phyloP scores from a whole-genome alignment of 2,888 invertebrate genomes.

The Sinotaia quadrata region DNA sequence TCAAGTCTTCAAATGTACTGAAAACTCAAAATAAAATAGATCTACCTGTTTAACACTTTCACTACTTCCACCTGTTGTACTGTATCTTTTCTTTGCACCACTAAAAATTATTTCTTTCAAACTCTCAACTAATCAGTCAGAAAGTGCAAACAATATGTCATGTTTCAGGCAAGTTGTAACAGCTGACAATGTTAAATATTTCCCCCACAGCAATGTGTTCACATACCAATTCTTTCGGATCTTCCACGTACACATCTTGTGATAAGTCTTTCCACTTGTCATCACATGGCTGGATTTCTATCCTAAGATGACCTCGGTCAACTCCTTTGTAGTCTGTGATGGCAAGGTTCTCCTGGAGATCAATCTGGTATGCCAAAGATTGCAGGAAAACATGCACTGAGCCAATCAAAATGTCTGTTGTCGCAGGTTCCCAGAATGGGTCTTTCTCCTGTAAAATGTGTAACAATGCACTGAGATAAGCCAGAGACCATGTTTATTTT shows the following conservation, averaged over 20 bases:
- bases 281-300: constrained; percentile 71
- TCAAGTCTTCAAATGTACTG: too few species aligned
- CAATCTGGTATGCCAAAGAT: constrained; percentile 65
- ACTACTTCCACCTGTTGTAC: too few species aligned
- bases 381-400: constrained; percentile 65
- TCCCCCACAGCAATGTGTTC: too few species aligned
- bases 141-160: too few species aligned
- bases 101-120: too few species aligned
- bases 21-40: too few species aligned
- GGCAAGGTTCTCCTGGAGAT: constrained; percentile 59
- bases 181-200: too few species aligned
- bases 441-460: constrained; percentile 62
- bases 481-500: not conserved
- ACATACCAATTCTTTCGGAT: constrained; percentile 73
- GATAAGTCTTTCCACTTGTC: constrained; percentile 72
- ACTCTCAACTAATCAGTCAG: too few species aligned
- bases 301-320: constrained; percentile 50
- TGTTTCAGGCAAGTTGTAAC: too few species aligned
- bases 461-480: too few species aligned
- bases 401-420: constrained; percentile 60
- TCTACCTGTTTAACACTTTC: too few species aligned
- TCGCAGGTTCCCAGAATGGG: constrained; percentile 69
- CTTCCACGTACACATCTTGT: constrained; percentile 74
- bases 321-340: constrained; percentile 66
- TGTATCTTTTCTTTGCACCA: too few species aligned